Evolutionary conservation across 2,888 invertebrate genomes (phyloP), one percentile per base, ranked within the genome.

Genomic region (Tachystola acroxantha): DNA sequence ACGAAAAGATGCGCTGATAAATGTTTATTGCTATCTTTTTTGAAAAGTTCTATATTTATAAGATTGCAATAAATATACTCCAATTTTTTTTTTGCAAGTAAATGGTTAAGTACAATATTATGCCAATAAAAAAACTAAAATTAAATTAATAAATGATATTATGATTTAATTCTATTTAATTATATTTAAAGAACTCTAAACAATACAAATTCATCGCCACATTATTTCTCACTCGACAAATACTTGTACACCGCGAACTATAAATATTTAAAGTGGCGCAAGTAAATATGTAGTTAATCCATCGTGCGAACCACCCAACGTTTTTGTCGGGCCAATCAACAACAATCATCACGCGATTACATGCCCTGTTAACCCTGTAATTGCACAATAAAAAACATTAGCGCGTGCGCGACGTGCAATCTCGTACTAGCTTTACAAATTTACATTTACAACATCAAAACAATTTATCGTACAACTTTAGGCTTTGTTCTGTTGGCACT

Each of bases 291-390:
- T 40, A 26, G 45, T 38, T 50, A 53, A 51, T 39, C 47, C n/a
- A n/a, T n/a, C n/a, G 42, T 34, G 39, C 43, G 57, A 55, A 57
- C 39, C 54, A 46, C 48, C 29, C 37, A 50, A 11, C 37, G 47
- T 64, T 69, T 70, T 70, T 70, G 54, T 62, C 38, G 43, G 39
- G 49, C 63, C 66, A 73, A 69, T 69, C 63, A 61, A 44, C 43
- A 46, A 64, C 58, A 67, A 70, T 73, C 67, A 65, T 47, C 52
- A 48, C 53, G 30, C 36, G 51, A 76, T 79, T 74, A 74, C 72
- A 78, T 64, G 75, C 61, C 50, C 66, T 58, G 66, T 67, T 75
- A 75, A 71, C 75, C 69, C 66, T 63, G 56, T 63, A 70, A 72
- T 70, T 60, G 66, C 57, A 50, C 43, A 45, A 54, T 64, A 66